Evolutionary conservation across 1,140 invertebrate genomes (phyloP), one percentile per base, ranked within the genome.

Genomic region (Megalonaias nervosa): DNA sequence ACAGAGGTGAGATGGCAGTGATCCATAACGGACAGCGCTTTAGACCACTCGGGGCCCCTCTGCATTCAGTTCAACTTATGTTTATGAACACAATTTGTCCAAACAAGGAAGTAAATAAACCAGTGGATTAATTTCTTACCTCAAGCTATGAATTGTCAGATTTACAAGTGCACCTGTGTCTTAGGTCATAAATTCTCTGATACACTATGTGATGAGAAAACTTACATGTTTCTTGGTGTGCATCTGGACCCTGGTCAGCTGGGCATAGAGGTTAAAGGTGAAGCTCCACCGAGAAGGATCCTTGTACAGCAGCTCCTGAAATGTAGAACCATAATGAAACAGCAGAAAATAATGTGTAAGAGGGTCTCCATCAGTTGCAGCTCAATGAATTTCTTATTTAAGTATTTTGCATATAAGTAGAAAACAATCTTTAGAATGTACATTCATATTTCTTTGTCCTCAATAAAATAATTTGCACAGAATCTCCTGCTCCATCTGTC

Each of bases 231-330:
- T 71, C 71, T 81, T 83, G 19, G 69, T 81, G 70, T 90, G 89
- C 87, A 88, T 88, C 78, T 90, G 80, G 58, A 89, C 81, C 66
- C 89, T 75, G n/a, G 89, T 90, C 66, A 90, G 67, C 79, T 86
- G 85, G 48, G 87, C 88, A 83, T 89, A 90, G 67, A 86, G 81
- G 70, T 90, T 90, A 75, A 90, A 90, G 1, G 89, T 82, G 75
- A 90, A 89, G 69, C 85, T 88, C 89, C 89, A 90, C 68, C 89
- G 72, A 16, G 80, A 72, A 19, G 88, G 85, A 82, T 90, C 86
- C 69, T 90, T 65, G 78, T 90, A 90, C n/a, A 90, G 68, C n/a
- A 87, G 74, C 62, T 82, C 75, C 89, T 90, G 73, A 59, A 84
- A 81, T 72, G 64, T 75, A 66, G 69, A 60, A 17, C 73, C 16